Percentiles rank a stretch among this genome's conserved stretches.
These are phyloP conservation scores for Mechanitis messenoides DNA, from an alignment of 2,888 invertebrate genomes.

Conservation along the genomic window DNA sequence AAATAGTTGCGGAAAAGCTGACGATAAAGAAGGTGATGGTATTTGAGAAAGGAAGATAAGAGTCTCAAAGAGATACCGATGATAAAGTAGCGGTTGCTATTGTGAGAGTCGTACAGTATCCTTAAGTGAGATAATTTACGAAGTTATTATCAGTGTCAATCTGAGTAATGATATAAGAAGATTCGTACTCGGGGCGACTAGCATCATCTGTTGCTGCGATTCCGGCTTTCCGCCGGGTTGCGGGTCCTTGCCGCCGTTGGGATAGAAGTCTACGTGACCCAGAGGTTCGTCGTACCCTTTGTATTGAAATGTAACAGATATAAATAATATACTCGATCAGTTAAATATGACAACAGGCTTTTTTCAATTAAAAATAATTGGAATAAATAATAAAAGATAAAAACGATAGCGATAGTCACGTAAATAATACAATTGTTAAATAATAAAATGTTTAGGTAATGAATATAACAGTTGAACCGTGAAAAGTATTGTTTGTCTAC, in stretches of 20 bases:
- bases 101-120: conserved; percentile 1
- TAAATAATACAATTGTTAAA: too few relatives aligned
- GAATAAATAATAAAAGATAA: too few relatives aligned
- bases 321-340: background rate
- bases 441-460: too few relatives aligned
- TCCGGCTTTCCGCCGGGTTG: conserved; percentile 77
- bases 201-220: conserved; percentile 61
- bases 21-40: background rate
- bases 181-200: conserved; percentile 62
- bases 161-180: background rate
- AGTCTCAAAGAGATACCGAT: background rate
- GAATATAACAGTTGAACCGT: too few relatives aligned
- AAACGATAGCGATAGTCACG: too few relatives aligned
- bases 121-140: background rate
- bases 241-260: conserved; percentile 78
- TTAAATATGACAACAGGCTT: too few relatives aligned
- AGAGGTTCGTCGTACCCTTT: conserved; percentile 66
- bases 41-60: too few relatives aligned
- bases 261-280: conserved; percentile 80
- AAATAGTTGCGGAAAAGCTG: background rate
- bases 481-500: too few relatives aligned
- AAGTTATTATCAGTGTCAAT: too few relatives aligned
- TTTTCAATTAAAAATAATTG: too few relatives aligned
- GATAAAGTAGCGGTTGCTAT: too few relatives aligned
- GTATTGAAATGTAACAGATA: conserved; percentile 4